Base-by-base conservation (phyloP, 92 coral and sea anemone genomes). In the Palythoa heliodiscus region DNA sequence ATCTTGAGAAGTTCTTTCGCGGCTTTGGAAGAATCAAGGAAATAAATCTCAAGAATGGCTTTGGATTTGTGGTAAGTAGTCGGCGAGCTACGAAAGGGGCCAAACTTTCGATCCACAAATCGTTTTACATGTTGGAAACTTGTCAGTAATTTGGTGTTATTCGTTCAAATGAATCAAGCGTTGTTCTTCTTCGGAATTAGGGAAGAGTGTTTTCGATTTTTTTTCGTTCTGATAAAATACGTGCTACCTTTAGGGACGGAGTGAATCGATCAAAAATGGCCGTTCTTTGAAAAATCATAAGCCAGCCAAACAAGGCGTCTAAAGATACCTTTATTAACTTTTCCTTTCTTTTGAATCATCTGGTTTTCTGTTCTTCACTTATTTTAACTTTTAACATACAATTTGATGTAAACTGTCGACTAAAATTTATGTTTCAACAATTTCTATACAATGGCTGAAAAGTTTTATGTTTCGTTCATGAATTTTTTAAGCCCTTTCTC, bases 21-120 rank as follows among this genome's bases (percentile, higher is more conserved):
- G 98, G 98, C 55, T 94, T 94, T 87, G 98, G 98, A 38, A 89
- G 95, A 74, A 96, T 96, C 75, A 89, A 92, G 15, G 99, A 96
- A 86, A 94, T 96, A 69, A 96, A 96, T 68, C 88, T 96, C 73
- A 96, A 96, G 92, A 91, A 84, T 66, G 98, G 98, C 50, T 96
- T 96, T 82, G 99, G 96, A 35, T 96, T 96, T 84, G 97, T 96
- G 92, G 99, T 96, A 82, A 91, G 80, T 64, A 17, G 61, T n/a
- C 29, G 61, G 4, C 52, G 61, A 23, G 63, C 79, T 24, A 4
- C 67, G 7, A 58, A 29, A 75, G 52, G 48, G 81, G 23, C 3
- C 16, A 35, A 61, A 39, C 47, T 86, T 70, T 60, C 52, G 69
- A 4, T 40, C 8, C 5, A 2, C 9, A 58, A 35, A 5, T 70